A percentile compares a stretch with the other conserved stretches of the same genome.
Evolutionary conservation across 2,888 invertebrate species (phyloP).

Genomic region (Pachycephus smyrnensis): DNA sequence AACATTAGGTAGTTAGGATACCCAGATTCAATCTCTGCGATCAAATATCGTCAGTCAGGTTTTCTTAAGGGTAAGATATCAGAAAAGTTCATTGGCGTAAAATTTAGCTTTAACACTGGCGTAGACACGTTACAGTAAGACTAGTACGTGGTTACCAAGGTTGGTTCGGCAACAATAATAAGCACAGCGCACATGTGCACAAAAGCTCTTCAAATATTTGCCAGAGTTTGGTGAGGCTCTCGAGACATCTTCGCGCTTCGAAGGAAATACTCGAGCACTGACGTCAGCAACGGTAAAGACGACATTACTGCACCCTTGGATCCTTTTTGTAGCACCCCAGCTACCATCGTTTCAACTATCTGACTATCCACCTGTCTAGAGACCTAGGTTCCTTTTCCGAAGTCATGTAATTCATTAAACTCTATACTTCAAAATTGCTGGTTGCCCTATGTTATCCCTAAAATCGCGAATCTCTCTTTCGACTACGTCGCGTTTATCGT

Average conservation of each 20-base stretch:
- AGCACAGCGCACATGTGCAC: conserved; percentile 29
- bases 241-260: conserved; percentile 33
- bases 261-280: conserved; percentile 32
- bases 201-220: conserved; percentile 52
- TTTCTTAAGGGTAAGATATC: not conserved
- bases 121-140: not conserved
- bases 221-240: conserved; percentile 37
- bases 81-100: not conserved
- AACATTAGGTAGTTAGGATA: not conserved
- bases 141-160: not conserved
- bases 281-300: not conserved
- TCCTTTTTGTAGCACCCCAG: not conserved
- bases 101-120: not conserved
- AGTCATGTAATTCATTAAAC: not conserved
- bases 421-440: not conserved
- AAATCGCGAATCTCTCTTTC: not conserved
- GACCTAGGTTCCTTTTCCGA: not conserved
- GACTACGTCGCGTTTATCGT: not conserved
- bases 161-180: conserved; percentile 15
- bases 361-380: not conserved
- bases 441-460: no score
- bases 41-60: not conserved
- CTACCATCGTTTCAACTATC: not conserved
- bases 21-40: not conserved
- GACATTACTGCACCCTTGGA: not conserved